Evolutionary conservation across 2,888 invertebrate species (phyloP).

Genomic region (Dichetophora obliterata): DNA sequence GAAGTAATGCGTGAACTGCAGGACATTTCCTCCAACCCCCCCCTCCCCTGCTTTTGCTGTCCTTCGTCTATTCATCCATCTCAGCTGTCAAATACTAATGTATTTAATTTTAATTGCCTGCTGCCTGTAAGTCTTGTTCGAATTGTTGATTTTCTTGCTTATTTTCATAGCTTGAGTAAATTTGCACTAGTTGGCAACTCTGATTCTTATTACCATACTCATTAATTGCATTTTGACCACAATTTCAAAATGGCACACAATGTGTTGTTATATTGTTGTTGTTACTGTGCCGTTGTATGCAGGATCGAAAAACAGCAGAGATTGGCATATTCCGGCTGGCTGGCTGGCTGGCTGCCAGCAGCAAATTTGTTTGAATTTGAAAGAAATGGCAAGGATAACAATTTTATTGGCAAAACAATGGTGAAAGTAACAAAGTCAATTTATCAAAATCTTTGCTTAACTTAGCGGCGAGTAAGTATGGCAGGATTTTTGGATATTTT

Average conservation of each 20-base stretch:
- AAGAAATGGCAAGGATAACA: too few species aligned
- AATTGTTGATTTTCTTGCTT: not conserved
- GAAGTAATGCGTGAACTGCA: not conserved
- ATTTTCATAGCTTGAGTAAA: not conserved
- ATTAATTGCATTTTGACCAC: conserved; percentile 13
- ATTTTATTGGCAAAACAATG: too few species aligned
- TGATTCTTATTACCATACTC: not conserved
- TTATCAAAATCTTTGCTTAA: too few species aligned
- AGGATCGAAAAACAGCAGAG: not conserved
- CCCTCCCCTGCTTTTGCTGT: too few species aligned
- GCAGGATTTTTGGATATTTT: too few species aligned
- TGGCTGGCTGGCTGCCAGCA: not conserved
- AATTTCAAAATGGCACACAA: not conserved
- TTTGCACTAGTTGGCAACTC: not conserved
- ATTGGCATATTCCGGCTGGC: not conserved
- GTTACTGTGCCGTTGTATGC: not conserved
- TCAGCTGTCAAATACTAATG: not conserved
- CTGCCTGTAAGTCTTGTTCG: too few species aligned
- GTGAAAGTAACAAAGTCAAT: too few species aligned
- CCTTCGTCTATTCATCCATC: too few species aligned
- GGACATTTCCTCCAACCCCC: too few species aligned
- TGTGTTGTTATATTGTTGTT: not conserved
- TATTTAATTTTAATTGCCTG: not conserved
- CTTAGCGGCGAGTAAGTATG: too few species aligned
- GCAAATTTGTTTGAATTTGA: too few species aligned